Conservation (phyloP, 2,888 invertebrate genomes). For the Hesperia comma region DNA sequence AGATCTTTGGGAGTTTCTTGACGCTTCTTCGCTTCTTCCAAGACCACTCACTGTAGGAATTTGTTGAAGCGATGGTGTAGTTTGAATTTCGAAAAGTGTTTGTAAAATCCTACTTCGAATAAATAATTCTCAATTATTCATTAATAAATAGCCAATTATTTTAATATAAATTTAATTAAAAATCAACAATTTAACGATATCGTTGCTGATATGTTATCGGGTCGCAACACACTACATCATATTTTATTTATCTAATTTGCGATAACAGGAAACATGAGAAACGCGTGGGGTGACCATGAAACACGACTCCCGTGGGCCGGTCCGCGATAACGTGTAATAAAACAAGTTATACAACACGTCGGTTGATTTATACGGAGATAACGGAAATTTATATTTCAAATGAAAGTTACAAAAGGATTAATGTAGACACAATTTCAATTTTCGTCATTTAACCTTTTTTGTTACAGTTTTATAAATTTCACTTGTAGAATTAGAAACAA, state of each 20-base stretch:
- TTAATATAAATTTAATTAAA: not conserved
- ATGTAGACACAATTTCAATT: not conserved
- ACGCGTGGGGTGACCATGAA: constrained; percentile 32
- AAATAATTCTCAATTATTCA: too few relatives aligned
- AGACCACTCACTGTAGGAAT: too few relatives aligned
- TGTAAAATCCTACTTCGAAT: too few relatives aligned
- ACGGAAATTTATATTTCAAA: constrained; percentile 7
- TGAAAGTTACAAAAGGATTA: not conserved
- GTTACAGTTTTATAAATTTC: too few relatives aligned
- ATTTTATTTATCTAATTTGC: constrained; percentile 25
- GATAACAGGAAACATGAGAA: constrained; percentile 35
- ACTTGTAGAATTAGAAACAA: too few relatives aligned
- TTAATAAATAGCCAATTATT: not conserved
- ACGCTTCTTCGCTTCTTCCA: too few relatives aligned
- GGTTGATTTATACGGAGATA: constrained; percentile 19
- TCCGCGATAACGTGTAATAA: constrained; percentile 21
- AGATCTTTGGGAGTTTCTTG: too few relatives aligned
- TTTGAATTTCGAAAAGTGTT: too few relatives aligned
- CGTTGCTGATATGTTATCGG: not conserved
- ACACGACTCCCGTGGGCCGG: constrained; percentile 17
- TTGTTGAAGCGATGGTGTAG: too few relatives aligned
- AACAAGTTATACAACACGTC: constrained; percentile 17
- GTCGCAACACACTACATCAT: not conserved
- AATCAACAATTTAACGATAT: not conserved
- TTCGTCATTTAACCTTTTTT: not conserved